Conservation (phyloP, 2,797 vertebrate genomes). For the Myripristis jacobus region DNA sequence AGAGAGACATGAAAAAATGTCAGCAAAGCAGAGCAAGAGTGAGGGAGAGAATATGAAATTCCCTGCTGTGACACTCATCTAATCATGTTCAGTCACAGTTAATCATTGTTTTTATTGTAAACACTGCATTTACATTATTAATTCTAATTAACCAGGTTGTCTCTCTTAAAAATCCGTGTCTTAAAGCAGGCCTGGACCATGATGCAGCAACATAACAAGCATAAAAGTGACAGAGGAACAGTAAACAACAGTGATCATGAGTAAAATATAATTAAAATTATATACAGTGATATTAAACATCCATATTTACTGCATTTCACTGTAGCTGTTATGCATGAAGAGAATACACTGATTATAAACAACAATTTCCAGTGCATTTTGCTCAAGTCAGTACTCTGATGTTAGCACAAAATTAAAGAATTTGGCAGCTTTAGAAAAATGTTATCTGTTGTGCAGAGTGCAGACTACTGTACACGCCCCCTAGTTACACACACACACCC, state of each 20-base stretch:
- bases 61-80: neutral
- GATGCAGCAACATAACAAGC: neutral
- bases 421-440: conserved; percentile 19
- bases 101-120: neutral
- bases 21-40: neutral
- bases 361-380: neutral
- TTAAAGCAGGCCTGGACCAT: neutral
- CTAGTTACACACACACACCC: conserved; percentile 23
- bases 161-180: neutral
- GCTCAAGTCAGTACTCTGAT: conserved; percentile 5
- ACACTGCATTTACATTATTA: neutral
- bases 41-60: conserved; percentile 6
- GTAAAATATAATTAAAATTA: neutral
- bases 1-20: neutral
- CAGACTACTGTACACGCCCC: conserved; percentile 42
- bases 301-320: neutral
- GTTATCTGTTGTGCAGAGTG: conserved; percentile 48
- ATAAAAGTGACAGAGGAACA: neutral
- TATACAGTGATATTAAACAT: neutral
- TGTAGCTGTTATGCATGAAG: too few species aligned
- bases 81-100: neutral
- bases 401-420: conserved; percentile 18
- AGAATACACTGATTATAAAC: neutral
- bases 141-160: neutral
- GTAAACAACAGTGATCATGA: neutral